Base-by-base conservation (phyloP, 2,113 vertebrate genomes). In the Psilopsiagon aurifrons region DNA sequence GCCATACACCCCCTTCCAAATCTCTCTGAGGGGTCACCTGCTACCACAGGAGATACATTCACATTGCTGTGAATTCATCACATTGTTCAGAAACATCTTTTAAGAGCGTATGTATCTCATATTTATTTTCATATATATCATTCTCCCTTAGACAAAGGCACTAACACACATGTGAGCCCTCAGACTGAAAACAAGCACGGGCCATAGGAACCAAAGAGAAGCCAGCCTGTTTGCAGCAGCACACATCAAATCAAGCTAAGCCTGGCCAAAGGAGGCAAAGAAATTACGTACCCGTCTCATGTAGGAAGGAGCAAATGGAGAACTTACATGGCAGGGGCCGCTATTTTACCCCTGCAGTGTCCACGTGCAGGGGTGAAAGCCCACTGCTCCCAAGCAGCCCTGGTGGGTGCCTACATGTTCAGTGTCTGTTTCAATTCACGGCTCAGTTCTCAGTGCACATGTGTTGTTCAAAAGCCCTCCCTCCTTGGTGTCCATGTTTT, bases 251-350 rank as follows among this genome's bases (percentile, higher is more conserved):
- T 35, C 6, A 9, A 57, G 41, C 39, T 35, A 39, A 91, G 75
- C 24, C 59, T 27, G 18, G 17, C 39, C 43, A 54, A 52, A 64
- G 33, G n/a, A 49, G 35, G 33, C n/a, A 47, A 59, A 59, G 47
- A 20, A 54, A 44, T 33, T 8, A 25, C 1, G 5, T 10, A 37
- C 29, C 18, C 8, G 13, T 14, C 43, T 76, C 35, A 19, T 7
- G 57, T 23, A 39, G 43, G 57, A 77, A 55, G 27, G 31, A 54
- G 35, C 37, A 71, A 39, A 39, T 1, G 1, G n/a, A 31, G 33
- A 19, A 23, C 49, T 64, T 33, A 55, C 0, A 0, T 6, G 47
- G 23, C 16, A 19, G 39, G 1, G 11, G 10, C 44, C 5, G 6
- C 39, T 47, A n/a, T 12, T 67, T 52, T 14, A 47, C 15, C 18